A percentile compares a stretch with the other conserved stretches of the same genome.
These are phyloP conservation scores for Atethmia centrago DNA, from an alignment of 2,888 invertebrate genomes.

Conservation along the genomic window DNA sequence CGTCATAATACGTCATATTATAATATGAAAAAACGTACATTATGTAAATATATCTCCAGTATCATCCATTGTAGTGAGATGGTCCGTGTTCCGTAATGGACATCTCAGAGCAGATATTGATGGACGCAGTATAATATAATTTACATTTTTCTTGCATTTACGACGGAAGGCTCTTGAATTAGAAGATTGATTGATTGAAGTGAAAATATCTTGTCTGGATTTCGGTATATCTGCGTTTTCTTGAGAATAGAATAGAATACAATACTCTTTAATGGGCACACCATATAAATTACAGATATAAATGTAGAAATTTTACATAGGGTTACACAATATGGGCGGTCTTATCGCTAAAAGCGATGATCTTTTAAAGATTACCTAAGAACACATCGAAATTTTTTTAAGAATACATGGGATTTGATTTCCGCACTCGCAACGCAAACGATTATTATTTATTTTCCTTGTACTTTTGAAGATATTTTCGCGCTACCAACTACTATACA, in stretches of 20 bases:
- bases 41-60: slow-evolving; percentile 46
- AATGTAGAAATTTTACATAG: too few relatives aligned
- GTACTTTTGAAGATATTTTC: neutral
- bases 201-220: neutral
- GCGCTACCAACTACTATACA: neutral
- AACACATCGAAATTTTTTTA: too few relatives aligned
- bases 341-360: too few relatives aligned
- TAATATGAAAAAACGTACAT: slow-evolving; percentile 42
- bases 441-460: neutral
- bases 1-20: slow-evolving; percentile 7
- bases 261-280: too few relatives aligned
- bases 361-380: too few relatives aligned
- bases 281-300: too few relatives aligned
- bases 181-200: slow-evolving; percentile 39
- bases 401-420: neutral
- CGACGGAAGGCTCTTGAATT: slow-evolving; percentile 34
- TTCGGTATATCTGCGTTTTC: neutral
- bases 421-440: neutral
- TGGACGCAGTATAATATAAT: slow-evolving; percentile 55
- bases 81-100: slow-evolving; percentile 37
- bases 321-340: too few relatives aligned
- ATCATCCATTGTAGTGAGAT: slow-evolving; percentile 31
- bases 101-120: slow-evolving; percentile 44
- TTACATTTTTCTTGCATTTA: slow-evolving; percentile 55
- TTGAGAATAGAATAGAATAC: too few relatives aligned